Base-by-base conservation (phyloP, 2,888 invertebrate genomes). In the Drosophila anomalata region DNA sequence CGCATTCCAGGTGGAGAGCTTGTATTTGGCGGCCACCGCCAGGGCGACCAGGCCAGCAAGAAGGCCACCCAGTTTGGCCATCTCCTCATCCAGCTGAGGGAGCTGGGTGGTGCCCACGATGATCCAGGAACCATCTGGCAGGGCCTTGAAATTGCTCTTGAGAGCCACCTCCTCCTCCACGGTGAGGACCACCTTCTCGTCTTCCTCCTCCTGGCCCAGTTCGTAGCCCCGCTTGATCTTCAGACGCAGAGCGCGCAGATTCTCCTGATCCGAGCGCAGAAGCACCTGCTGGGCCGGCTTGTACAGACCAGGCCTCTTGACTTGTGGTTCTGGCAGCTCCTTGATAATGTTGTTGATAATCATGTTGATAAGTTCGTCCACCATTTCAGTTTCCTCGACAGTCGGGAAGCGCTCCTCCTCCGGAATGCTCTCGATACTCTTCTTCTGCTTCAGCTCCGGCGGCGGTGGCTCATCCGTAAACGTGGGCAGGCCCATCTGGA, bases 81-180 rank as follows among this genome's bases (percentile, higher is more conserved):
- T 77, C 29, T 87, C 87, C 36, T 78, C 76, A 33, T 89, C 83
- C 3, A 90, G 78, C 0, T 90, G 90, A 0, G 89, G 79, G 20
- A 94, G 89, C n/a, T 92, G 92, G 1, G 88, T 84, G 0, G 90
- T 86, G 0, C 94, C 94, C 66, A 93, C 90, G 0, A 95, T 91
- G 14, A 95, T 93, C 87, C 94, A 93, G 1, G 78, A 79, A 5
- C 93, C 93, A 76, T 95, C 95, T 0, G 94, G 94, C 42, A 95
- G 87, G 17, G 91, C 88, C 52, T 92, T 91, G 75, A 94, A 95
- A 80, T 95, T 95, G 62, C 91, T 93, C 0, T 93, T 93, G 48
- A 93, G 92, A 0, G 87, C 77, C 7, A 95, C 87, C 78, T 95
- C 95, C 50, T 94, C 90, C 1, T 93, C 92, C 1, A 92, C 82